Evolutionary conservation across 2,888 invertebrate species (phyloP), one percentile per base, ranked within the genome.

Genomic region (Folsomia candida): DNA sequence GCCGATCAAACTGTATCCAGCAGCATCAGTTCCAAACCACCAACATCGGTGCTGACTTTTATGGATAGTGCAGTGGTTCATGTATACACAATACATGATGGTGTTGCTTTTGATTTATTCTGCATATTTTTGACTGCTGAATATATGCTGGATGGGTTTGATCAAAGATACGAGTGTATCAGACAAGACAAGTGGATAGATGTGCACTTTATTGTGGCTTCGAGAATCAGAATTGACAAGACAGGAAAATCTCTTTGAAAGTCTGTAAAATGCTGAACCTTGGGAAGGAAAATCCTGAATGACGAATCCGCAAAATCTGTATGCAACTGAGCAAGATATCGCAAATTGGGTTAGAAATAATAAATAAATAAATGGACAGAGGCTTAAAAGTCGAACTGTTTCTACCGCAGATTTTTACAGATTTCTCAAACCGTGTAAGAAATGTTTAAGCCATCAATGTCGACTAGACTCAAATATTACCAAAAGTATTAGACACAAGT

Each of bases 141-240:
- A 54, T 54, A n/a, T n/a, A 54, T 54, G 54, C 54, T 54, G 54
- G 54, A 54, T 54, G 54, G 54, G n/a, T 54, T 54, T 54, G 54
- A 54, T 54, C 54, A 54, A 54, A 54, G 22, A 14, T 54, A 14
- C 20, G n/a, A 54, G n/a, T 14, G 14, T 14, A 37, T 37, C n/a
- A 37, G 6, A 37, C 37, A 14, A 37, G 37, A 37, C 37, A 37
- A 37, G 37, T 37, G 4, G 37, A 37, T 37, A 37, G 37, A 9
- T 4, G 37, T 37, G 37, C 14, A 37, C 37, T 9, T 14, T 37
- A 14, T 37, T 37, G 54, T 6, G 22, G 11, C 20, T 54, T 22
- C 11, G 54, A 4, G 22, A 22, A 54, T 27, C 28, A 25, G 28
- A 57, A 65, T 65, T 65, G 65, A 65, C 65, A 65, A 61, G 61